Base-by-base conservation (phyloP, 2,888 invertebrate genomes). In the Mycalesis mineus region DNA sequence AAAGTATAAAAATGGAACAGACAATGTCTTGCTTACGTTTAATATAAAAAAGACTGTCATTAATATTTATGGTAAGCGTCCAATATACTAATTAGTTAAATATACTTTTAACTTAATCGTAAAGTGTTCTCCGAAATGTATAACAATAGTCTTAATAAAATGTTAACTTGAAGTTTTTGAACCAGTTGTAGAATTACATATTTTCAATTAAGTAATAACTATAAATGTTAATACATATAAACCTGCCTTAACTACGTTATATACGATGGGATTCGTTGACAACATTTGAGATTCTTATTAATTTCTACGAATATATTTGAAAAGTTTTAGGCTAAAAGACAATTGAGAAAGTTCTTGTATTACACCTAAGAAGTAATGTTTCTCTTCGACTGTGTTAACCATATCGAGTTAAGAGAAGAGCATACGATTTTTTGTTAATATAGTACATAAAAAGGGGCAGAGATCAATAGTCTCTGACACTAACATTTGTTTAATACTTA, bases 281-380 rank as follows among this genome's bases (percentile, higher is more conserved):
- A 54, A 53, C 53, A 45, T 52, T 7, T 45, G 62, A 62, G 62
- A 62, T 60, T 62, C 62, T 60, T 62, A 60, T 22, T 48, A 53
- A 17, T 28, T 47, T 28, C 55, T 59, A 59, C 51, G 51, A 59
- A 55, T 59, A 58, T n/a, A 53, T 45, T 53, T 47, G 50, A 50
- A 49, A 55, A 40, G 14, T 22, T 51, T 48, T 42, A 52, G 50
- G 17, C 51, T 56, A 49, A 36, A 48, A 56, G 33, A 52, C 52
- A 45, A 51, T 55, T 55, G 55, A 58, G 39, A 55, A 47, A 14
- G 17, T 31, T 55, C 51, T 51, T 51, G 41, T 31, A 31, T 42
- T 42, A 52, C 33, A 17, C 13, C 41, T 52, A 52, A 52, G 51
- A 52, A 41, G 54, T 55, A 41, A 14, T 22, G 37, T 37, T 44